Conservation (phyloP, 1,140 invertebrate genomes). For the Telenomus remus region DNA sequence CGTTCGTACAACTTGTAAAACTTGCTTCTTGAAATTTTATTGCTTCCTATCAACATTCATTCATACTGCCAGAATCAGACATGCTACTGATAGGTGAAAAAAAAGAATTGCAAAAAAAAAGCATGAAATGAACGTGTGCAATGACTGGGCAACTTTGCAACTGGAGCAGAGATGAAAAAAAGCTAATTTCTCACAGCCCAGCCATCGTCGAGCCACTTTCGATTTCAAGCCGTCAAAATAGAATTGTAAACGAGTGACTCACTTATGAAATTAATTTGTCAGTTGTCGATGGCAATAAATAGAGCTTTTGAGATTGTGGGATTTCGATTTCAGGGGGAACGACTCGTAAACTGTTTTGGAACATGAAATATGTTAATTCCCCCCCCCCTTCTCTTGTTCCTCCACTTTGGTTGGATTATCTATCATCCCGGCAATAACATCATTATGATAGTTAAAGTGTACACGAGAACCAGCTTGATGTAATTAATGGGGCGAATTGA, state of each 20-base stretch:
- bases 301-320: too few species aligned
- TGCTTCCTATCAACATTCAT: conserved; percentile 3
- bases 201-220: too few species aligned
- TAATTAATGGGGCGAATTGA: conserved; percentile 30
- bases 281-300: too few species aligned
- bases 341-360: conserved; percentile 25
- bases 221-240: too few species aligned
- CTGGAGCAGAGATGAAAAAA: too few species aligned
- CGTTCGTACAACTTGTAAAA: conserved; percentile 11
- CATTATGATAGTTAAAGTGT: conserved; percentile 25
- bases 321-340: too few species aligned
- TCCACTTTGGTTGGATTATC: conserved; percentile 28
- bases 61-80: conserved; percentile 1
- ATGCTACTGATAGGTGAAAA: conserved; percentile 1
- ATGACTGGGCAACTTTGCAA: background rate
- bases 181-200: too few species aligned
- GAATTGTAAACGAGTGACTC: too few species aligned
- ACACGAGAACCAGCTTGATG: conserved; percentile 34
- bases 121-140: background rate
- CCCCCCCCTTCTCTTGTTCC: too few species aligned
- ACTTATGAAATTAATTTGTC: too few species aligned
- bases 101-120: conserved; percentile 2
- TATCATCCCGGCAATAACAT: conserved; percentile 27
- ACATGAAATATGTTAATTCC: conserved; percentile 26
- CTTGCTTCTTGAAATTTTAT: conserved; percentile 22